phyloP scores from a whole-genome alignment of 2,797 vertebrate genomes.

The Alectoris magna region DNA sequence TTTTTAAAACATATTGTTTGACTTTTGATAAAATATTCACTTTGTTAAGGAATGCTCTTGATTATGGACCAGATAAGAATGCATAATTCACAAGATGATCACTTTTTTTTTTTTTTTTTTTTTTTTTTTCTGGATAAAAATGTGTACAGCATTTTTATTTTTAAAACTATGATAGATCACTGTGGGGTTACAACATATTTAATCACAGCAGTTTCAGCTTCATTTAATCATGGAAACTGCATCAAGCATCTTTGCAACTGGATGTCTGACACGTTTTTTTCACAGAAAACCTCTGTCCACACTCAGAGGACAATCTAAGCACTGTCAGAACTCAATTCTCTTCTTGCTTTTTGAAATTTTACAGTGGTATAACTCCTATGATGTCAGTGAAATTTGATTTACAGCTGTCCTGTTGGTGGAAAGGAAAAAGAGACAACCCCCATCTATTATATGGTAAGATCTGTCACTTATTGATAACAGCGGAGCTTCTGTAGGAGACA shows the following conservation, averaged over 20 bases:
- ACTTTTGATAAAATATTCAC: conserved; percentile 68
- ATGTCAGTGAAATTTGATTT: background rate
- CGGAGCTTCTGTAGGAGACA: background rate
- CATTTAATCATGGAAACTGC: conserved; percentile 32
- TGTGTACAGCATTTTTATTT: conserved; percentile 58
- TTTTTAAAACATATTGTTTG: conserved; percentile 68
- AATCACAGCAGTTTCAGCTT: conserved; percentile 49
- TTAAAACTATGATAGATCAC: conserved; percentile 48
- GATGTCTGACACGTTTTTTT: conserved; percentile 25
- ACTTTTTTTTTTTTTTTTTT: background rate
- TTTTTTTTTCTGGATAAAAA: conserved; percentile 16
- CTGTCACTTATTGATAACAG: background rate
- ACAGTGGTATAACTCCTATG: background rate
- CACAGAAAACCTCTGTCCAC: background rate
- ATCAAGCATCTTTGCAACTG: background rate
- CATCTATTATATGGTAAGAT: background rate
- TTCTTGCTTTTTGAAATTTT: background rate
- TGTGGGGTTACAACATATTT: conserved; percentile 48
- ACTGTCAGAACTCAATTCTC: background rate
- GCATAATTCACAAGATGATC: conserved; percentile 36
- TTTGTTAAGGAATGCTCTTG: conserved; percentile 60
- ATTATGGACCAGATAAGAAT: conserved; percentile 54
- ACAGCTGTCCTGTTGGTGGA: background rate
- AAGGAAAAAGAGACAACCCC: background rate
- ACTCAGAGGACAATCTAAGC: conserved; percentile 1